These are phyloP conservation scores for Spinus olivaceus DNA, from an alignment of 2,797 vertebrate species.

Conservation along the genomic window DNA sequence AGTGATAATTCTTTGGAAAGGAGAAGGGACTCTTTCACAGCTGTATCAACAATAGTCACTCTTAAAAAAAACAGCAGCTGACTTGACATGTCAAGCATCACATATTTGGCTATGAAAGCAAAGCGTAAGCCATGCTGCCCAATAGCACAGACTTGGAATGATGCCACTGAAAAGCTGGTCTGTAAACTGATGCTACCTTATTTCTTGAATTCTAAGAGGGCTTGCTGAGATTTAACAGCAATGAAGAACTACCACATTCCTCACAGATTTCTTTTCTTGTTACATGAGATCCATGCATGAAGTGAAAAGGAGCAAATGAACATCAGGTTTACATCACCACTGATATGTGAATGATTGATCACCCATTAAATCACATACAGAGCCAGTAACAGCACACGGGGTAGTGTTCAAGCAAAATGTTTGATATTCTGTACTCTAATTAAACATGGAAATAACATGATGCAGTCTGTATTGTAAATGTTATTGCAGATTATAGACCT, in stretches of 20 bases:
- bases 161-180: conserved; percentile 35
- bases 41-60: conserved; percentile 73
- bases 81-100: conserved; percentile 71
- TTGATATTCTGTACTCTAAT: conserved; percentile 52
- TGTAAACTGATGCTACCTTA: conserved; percentile 60
- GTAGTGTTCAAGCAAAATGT: conserved; percentile 57
- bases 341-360: conserved; percentile 68
- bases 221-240: conserved; percentile 52
- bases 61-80: conserved; percentile 62
- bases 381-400: conserved; percentile 53
- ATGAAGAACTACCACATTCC: conserved; percentile 45
- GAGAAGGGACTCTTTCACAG: conserved; percentile 60
- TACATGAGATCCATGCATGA: conserved; percentile 47
- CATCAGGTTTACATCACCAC: conserved; percentile 62
- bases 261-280: conserved; percentile 47
- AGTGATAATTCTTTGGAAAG: conserved; percentile 46
- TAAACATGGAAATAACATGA: conserved; percentile 56
- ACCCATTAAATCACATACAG: conserved; percentile 61
- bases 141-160: conserved; percentile 41
- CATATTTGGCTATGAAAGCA: conserved; percentile 64
- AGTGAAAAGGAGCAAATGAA: conserved; percentile 55
- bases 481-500: conserved; percentile 65
- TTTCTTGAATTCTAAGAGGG: conserved; percentile 40
- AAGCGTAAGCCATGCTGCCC: conserved; percentile 49
- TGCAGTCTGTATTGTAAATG: conserved; percentile 60